Conservation (phyloP, 2,797 vertebrate genomes). For the Pangasius mekongensis region DNA sequence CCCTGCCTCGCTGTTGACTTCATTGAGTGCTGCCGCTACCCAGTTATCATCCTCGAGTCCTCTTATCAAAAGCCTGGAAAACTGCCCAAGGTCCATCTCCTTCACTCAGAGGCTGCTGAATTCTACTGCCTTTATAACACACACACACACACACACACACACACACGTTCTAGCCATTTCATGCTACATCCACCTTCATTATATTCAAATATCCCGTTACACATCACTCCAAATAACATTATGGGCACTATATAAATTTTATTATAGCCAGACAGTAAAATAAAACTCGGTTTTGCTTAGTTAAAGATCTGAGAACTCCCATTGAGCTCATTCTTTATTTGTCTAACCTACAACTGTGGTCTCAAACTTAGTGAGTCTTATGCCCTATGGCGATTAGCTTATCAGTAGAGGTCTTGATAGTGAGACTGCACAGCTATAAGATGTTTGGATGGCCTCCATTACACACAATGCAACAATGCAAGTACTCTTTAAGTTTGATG, state of each 20-base stretch:
- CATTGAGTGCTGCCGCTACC: slow-evolving; percentile 70
- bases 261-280: slow-evolving; percentile 27
- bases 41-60: slow-evolving; percentile 72
- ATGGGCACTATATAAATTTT: slow-evolving; percentile 6
- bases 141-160: slow-evolving; percentile 27
- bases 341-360: slow-evolving; percentile 2
- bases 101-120: slow-evolving; percentile 42
- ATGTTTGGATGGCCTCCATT: slow-evolving; percentile 54
- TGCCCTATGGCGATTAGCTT: background rate
- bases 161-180: slow-evolving; percentile 53
- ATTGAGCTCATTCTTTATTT: background rate
- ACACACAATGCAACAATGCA: slow-evolving; percentile 48
- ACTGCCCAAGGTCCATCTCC: slow-evolving; percentile 66
- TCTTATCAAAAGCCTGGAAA: slow-evolving; percentile 70
- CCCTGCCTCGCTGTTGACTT: slow-evolving; percentile 68
- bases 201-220: slow-evolving; percentile 24
- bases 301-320: slow-evolving; percentile 4
- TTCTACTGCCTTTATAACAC: slow-evolving; percentile 32
- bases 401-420: background rate
- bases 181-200: slow-evolving; percentile 32
- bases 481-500: slow-evolving; percentile 49
- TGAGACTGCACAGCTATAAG: slow-evolving; percentile 33
- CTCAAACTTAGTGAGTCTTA: background rate
- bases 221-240: slow-evolving; percentile 14
- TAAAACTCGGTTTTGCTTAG: slow-evolving; percentile 17